A percentile compares a stretch with the other conserved stretches of the same genome.
These are phyloP conservation scores for Brenthis hecate DNA, from an alignment of 2,888 invertebrate species.

Conservation along the genomic window DNA sequence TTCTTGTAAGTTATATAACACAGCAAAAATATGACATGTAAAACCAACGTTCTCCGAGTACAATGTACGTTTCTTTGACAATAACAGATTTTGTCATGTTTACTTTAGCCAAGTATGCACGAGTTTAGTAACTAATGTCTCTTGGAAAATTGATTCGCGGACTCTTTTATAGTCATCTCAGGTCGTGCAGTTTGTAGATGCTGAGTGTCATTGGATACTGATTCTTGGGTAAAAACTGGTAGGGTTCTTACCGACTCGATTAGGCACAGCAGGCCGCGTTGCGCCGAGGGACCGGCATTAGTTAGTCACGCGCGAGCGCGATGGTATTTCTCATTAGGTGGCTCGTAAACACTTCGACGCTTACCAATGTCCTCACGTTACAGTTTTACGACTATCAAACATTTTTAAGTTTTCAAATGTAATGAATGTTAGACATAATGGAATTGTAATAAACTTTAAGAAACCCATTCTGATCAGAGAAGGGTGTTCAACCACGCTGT, in stretches of 20 bases:
- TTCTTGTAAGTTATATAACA: background rate
- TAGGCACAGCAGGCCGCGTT: conserved; percentile 18
- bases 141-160: conserved; percentile 41
- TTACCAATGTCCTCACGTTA: conserved; percentile 71
- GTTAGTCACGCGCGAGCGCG: conserved; percentile 64
- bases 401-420: conserved; percentile 57
- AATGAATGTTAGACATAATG: conserved; percentile 48
- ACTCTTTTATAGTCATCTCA: conserved; percentile 38
- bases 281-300: conserved; percentile 51
- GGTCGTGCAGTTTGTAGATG: conserved; percentile 28
- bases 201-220: conserved; percentile 27
- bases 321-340: conserved; percentile 72
- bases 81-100: conserved; percentile 38
- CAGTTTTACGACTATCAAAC: conserved; percentile 67
- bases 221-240: conserved; percentile 27
- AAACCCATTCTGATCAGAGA: conserved; percentile 15
- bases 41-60: conserved; percentile 6
- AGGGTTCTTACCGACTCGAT: conserved; percentile 20
- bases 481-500: background rate
- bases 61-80: conserved; percentile 33
- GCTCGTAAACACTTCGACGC: conserved; percentile 71
- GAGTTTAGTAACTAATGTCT: conserved; percentile 36
- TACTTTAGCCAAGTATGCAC: conserved; percentile 36
- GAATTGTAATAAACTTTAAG: conserved; percentile 54
- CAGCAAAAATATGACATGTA: background rate